Conservation (phyloP, 2,888 invertebrate genomes). For the Syritta pipiens region DNA sequence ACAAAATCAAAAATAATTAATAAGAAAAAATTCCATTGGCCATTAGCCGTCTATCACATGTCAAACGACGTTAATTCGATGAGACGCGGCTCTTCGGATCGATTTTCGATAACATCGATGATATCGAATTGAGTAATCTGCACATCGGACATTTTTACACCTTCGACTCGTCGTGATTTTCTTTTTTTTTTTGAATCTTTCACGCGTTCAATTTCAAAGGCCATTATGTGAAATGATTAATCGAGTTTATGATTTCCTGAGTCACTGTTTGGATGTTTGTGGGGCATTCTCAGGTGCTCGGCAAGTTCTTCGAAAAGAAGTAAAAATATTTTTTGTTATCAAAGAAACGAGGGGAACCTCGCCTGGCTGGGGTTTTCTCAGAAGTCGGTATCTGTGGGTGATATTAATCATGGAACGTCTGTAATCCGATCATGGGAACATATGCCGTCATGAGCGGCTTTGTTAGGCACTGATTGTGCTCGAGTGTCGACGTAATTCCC, state of each 20-base stretch:
- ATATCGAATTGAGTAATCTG: conserved; percentile 2
- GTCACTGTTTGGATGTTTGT: conserved; percentile 12
- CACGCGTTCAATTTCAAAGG: not conserved
- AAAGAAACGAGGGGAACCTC: not conserved
- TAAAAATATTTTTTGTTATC: conserved; percentile 1
- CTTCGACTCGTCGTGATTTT: too few species aligned
- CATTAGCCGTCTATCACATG: conserved; percentile 42
- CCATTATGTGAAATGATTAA: conserved; percentile 31
- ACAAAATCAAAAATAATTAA: conserved; percentile 35
- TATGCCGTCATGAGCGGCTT: conserved; percentile 5
- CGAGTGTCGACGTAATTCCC: conserved; percentile 10
- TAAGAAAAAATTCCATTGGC: conserved; percentile 7
- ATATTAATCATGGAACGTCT: not conserved
- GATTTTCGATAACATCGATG: not conserved
- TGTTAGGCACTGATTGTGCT: not conserved
- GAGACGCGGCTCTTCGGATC: conserved; percentile 12
- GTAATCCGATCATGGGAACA: conserved; percentile 16
- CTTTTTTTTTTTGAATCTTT: too few species aligned
- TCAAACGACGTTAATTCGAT: conserved; percentile 31
- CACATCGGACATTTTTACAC: not conserved
- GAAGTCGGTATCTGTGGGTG: conserved; percentile 5
- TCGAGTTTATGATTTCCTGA: conserved; percentile 4
- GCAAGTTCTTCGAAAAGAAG: not conserved
- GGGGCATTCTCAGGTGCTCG: not conserved
- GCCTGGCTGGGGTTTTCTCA: not conserved